A percentile compares a stretch with the other conserved stretches of the same genome.
Conservation (phyloP, 2,797 vertebrate species). For the Sphenodon punctatus region DNA sequence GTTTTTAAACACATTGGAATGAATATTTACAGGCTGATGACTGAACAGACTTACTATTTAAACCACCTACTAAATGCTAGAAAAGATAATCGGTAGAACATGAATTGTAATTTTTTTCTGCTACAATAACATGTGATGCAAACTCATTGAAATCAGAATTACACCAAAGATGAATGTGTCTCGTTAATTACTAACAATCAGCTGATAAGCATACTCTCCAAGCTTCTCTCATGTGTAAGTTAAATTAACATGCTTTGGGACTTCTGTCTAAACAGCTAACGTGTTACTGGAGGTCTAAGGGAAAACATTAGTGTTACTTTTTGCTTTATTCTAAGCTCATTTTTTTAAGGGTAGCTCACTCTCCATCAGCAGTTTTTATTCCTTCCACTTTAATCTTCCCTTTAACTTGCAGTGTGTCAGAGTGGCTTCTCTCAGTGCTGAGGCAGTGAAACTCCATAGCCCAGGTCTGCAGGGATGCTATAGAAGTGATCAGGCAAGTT, state of each 20-base stretch:
- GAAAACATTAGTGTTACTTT: slow-evolving; percentile 38
- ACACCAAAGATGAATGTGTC: background rate
- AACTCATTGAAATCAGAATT: background rate
- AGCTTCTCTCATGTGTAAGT: background rate
- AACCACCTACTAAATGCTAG: background rate
- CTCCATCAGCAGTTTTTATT: slow-evolving; percentile 54
- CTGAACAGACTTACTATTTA: accelerated
- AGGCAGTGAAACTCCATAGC: slow-evolving; percentile 12
- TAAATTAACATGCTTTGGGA: slow-evolving; percentile 18
- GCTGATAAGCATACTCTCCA: background rate
- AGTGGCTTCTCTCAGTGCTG: slow-evolving; percentile 13
- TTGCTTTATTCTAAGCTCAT: slow-evolving; percentile 35
- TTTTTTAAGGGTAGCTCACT: background rate
- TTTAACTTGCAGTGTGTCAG: slow-evolving; percentile 17
- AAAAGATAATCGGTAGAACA: accelerated
- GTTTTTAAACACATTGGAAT: accelerated
- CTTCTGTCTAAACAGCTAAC: slow-evolving; percentile 24
- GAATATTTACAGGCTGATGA: background rate
- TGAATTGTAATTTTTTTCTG: background rate
- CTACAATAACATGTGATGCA: accelerated
- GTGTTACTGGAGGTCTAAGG: slow-evolving; percentile 19
- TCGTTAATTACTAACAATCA: background rate
- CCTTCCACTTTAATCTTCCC: slow-evolving; percentile 41
- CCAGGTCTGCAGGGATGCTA: slow-evolving; percentile 32
- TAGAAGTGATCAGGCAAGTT: slow-evolving; percentile 5